Percentiles rank a stretch among this genome's conserved stretches.
Evolutionary conservation across 2,797 vertebrate species (phyloP).

Genomic region (Loris lydekkerianus): DNA sequence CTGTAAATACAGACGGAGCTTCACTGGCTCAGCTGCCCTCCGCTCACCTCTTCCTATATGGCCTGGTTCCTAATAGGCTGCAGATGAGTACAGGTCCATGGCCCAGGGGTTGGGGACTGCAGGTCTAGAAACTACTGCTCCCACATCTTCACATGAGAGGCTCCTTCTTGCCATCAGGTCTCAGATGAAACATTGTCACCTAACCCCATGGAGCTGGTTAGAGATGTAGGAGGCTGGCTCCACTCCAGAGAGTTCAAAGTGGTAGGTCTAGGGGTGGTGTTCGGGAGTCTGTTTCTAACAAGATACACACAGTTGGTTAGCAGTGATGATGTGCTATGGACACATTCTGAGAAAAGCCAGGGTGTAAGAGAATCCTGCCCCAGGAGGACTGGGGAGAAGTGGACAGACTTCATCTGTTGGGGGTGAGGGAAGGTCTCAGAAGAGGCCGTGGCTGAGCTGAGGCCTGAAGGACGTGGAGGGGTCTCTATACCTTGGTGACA

Average conservation of each 20-base stretch:
- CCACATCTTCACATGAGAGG: background rate
- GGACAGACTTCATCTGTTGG: background rate
- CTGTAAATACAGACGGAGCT: no score
- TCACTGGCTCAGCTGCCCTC: no score
- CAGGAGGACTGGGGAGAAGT: background rate
- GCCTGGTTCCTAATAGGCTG: no score
- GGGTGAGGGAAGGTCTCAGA: background rate
- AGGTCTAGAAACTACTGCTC: background rate
- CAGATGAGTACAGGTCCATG: no score
- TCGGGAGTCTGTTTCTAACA: conserved; percentile 1
- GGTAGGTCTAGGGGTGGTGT: background rate
- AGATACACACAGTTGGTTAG: background rate
- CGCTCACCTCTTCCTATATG: no score
- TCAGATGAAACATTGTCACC: background rate
- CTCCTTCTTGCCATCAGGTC: background rate
- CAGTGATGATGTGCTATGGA: background rate
- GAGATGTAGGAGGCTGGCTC: background rate
- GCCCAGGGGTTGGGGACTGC: no score
- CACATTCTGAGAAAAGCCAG: background rate
- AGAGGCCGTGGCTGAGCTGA: background rate
- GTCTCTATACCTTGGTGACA: background rate
- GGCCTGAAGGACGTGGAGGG: background rate
- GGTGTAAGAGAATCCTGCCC: background rate
- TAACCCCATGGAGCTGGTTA: background rate
- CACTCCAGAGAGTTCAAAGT: background rate